Percentiles rank a stretch among this genome's conserved stretches.
These are phyloP conservation scores for Epinephelus lanceolatus DNA, from an alignment of 2,113 vertebrate species.

Conservation along the genomic window DNA sequence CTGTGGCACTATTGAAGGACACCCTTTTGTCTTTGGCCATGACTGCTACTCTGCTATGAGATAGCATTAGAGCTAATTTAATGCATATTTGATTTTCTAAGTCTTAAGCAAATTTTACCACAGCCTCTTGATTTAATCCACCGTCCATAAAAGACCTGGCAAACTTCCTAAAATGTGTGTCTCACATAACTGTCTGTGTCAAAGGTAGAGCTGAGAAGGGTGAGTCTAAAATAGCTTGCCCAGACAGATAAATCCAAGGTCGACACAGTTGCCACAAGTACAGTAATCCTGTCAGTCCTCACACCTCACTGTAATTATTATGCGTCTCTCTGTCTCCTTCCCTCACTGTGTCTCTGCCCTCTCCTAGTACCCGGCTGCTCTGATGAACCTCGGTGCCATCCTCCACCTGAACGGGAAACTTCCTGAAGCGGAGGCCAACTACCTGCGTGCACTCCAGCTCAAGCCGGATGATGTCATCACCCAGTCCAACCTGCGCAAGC, in stretches of 20 bases:
- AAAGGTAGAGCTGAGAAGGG: slow-evolving; percentile 13
- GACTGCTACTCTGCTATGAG: slow-evolving; percentile 9
- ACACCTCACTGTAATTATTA: neutral
- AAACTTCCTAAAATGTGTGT: slow-evolving; percentile 14
- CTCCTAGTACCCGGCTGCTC: slow-evolving; percentile 92
- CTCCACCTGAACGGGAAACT: slow-evolving; percentile 97
- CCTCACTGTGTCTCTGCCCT: neutral
- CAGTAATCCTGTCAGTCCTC: neutral
- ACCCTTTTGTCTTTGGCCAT: slow-evolving; percentile 3
- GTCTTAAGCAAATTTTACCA: slow-evolving; percentile 28
- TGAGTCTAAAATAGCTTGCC: slow-evolving; percentile 41
- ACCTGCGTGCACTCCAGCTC: slow-evolving; percentile 93
- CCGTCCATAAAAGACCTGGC: slow-evolving; percentile 4
- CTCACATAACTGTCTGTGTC: slow-evolving; percentile 23
- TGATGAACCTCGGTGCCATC: slow-evolving; percentile 99
- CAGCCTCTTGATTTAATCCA: slow-evolving; percentile 11
- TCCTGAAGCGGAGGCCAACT: slow-evolving; percentile 94
- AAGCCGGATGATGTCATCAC: slow-evolving; percentile 97
- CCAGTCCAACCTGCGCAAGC: slow-evolving; percentile 97
- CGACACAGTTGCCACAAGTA: neutral
- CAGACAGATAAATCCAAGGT: slow-evolving; percentile 30
- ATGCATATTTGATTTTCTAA: slow-evolving; percentile 43
- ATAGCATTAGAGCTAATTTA: slow-evolving; percentile 22
- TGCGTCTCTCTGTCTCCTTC: neutral
- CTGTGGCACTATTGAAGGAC: neutral